A percentile compares a stretch with the other conserved stretches of the same genome.
These are phyloP conservation scores for Drosophila sp. DNA, from an alignment of 1,140 invertebrate genomes.

Conservation along the genomic window DNA sequence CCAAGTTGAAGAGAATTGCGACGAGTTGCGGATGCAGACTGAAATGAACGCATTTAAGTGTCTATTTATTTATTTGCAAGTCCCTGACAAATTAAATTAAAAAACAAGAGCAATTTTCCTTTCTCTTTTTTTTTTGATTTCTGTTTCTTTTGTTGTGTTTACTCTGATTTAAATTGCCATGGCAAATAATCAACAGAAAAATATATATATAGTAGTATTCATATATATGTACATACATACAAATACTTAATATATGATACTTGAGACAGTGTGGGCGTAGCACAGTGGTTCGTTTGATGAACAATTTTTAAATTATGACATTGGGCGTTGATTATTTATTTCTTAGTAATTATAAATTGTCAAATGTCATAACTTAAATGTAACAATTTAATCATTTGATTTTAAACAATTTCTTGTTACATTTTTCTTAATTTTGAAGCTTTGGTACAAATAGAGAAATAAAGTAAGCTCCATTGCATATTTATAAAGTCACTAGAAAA, in stretches of 20 bases:
- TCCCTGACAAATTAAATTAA: conserved; percentile 75
- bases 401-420: too few species aligned
- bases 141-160: background rate
- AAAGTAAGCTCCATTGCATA: too few species aligned
- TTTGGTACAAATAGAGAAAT: too few species aligned
- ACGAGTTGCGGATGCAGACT: conserved; percentile 50
- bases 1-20: background rate
- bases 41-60: conserved; percentile 47
- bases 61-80: conserved; percentile 50
- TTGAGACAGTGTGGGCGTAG: conserved; percentile 32
- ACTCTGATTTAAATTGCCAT: conserved; percentile 12
- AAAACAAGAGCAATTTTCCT: conserved; percentile 42
- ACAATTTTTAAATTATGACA: too few species aligned
- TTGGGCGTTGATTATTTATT: too few species aligned
- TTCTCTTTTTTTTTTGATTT: background rate
- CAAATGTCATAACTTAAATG: too few species aligned
- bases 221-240: background rate
- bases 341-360: too few species aligned
- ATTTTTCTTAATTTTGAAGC: too few species aligned
- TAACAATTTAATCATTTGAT: too few species aligned
- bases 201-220: background rate
- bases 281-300: too few species aligned
- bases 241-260: background rate
- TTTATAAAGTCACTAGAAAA: too few species aligned
- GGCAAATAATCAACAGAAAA: background rate